Evolutionary conservation across 2,797 vertebrate genomes (phyloP).

Genomic region (Pterois miles): DNA sequence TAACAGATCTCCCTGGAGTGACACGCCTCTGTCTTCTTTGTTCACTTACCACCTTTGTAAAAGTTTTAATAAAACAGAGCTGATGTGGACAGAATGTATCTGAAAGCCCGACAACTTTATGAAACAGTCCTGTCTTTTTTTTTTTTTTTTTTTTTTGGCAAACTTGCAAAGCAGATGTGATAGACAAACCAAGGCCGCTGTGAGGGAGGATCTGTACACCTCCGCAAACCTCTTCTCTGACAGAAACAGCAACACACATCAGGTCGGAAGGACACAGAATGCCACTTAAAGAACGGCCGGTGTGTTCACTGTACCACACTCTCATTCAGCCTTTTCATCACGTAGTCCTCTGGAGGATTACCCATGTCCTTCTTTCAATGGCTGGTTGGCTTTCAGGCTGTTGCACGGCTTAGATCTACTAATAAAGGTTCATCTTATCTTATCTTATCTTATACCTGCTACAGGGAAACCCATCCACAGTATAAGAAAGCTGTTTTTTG

Average conservation of each 20-base stretch:
- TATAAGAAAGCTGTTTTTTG: constrained; percentile 16
- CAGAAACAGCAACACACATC: constrained; percentile 44
- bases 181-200: constrained; percentile 37
- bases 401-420: constrained; percentile 21
- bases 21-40: not conserved
- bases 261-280: constrained; percentile 45
- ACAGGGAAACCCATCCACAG: not conserved
- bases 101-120: not conserved
- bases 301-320: constrained; percentile 30
- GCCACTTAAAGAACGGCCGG: constrained; percentile 45
- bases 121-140: constrained; percentile 3
- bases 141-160: not conserved
- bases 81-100: constrained; percentile 24
- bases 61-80: constrained; percentile 10
- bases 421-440: no score
- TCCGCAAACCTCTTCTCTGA: constrained; percentile 44
- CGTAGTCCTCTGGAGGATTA: constrained; percentile 22
- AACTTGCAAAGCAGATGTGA: constrained; percentile 35
- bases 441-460: constrained; percentile 18
- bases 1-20: not conserved
- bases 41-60: not conserved
- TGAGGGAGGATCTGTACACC: constrained; percentile 45
- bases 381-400: constrained; percentile 11
- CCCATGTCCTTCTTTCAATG: not conserved
- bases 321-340: constrained; percentile 52